A percentile compares a stretch with the other conserved stretches of the same genome.
Evolutionary conservation across 2,888 invertebrate species (phyloP).

Genomic region (Phaedon cochleariae): DNA sequence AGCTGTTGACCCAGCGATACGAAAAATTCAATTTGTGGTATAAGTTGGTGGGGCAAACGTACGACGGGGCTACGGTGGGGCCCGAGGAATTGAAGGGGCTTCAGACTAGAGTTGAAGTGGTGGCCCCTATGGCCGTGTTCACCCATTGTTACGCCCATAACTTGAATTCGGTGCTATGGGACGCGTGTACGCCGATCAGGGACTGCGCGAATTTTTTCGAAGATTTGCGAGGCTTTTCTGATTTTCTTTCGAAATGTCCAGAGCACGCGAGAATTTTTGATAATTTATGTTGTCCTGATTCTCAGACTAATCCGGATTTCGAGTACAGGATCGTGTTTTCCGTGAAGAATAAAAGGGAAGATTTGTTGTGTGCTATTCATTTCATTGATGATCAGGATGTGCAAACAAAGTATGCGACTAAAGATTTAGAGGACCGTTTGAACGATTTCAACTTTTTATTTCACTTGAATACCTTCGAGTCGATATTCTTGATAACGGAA

Average conservation of each 20-base stretch:
- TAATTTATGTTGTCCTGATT: no score
- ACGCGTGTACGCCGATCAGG: slow-evolving; percentile 30
- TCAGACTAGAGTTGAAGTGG: slow-evolving; percentile 21
- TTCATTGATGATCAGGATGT: no score
- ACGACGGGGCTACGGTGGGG: slow-evolving; percentile 45
- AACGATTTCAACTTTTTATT: no score
- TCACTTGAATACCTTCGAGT: not conserved
- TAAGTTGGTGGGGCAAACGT: slow-evolving; percentile 52
- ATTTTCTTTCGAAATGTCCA: slow-evolving; percentile 41
- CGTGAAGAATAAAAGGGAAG: no score
- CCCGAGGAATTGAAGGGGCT: no score
- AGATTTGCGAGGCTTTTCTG: slow-evolving; percentile 33
- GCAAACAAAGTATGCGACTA: no score
- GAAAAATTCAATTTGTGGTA: not conserved
- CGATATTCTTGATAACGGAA: not conserved
- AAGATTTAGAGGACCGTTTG: no score
- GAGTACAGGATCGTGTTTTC: no score
- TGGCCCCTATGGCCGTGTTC: slow-evolving; percentile 42
- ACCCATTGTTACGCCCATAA: slow-evolving; percentile 47
- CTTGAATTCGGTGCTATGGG: slow-evolving; percentile 42
- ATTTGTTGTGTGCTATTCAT: no score
- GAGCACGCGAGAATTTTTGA: slow-evolving; percentile 37
- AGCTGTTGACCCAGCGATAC: not conserved
- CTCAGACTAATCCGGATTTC: no score
- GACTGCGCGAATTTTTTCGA: slow-evolving; percentile 38